These are phyloP conservation scores for Pristionchus fissidentatus DNA, from an alignment of 2,888 invertebrate genomes.

Conservation along the genomic window DNA sequence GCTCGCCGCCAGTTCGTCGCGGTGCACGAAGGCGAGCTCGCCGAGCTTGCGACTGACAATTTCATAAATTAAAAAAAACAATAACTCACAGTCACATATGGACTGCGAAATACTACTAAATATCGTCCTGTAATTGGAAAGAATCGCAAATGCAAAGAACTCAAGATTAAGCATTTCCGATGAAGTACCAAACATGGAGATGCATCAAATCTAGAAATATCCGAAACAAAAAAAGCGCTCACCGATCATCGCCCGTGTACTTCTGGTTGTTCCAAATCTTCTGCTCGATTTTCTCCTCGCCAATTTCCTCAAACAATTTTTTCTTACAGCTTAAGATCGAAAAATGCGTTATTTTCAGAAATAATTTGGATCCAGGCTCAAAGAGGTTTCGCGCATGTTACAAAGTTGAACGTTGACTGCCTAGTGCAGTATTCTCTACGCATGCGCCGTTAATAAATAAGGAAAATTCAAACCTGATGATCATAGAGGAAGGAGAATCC, in stretches of 20 bases:
- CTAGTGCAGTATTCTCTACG: background rate
- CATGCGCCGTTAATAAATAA: no score
- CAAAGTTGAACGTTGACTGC: background rate
- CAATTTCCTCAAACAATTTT: background rate
- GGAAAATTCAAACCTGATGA: constrained; percentile 42
- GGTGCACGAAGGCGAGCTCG: constrained; percentile 71
- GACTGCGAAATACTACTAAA: background rate
- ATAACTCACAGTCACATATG: no score
- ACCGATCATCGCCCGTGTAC: constrained; percentile 72
- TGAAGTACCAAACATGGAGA: background rate
- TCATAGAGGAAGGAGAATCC: constrained; percentile 72
- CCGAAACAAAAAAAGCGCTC: no score
- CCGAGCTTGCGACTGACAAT: constrained; percentile 70
- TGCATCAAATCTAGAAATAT: no score
- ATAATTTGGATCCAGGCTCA: background rate
- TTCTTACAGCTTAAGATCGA: no score
- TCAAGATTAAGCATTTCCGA: background rate
- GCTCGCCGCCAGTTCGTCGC: constrained; percentile 68
- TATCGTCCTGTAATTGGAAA: background rate
- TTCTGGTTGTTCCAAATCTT: constrained; percentile 58
- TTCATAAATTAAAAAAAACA: background rate
- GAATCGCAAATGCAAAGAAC: background rate
- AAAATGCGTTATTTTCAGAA: background rate
- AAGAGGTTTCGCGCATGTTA: background rate
- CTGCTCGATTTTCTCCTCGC: constrained; percentile 39